A percentile compares a stretch with the other conserved stretches of the same genome.
Conservation (phyloP, 2,113 vertebrate species). For the Lethenteron reissneri region DNA sequence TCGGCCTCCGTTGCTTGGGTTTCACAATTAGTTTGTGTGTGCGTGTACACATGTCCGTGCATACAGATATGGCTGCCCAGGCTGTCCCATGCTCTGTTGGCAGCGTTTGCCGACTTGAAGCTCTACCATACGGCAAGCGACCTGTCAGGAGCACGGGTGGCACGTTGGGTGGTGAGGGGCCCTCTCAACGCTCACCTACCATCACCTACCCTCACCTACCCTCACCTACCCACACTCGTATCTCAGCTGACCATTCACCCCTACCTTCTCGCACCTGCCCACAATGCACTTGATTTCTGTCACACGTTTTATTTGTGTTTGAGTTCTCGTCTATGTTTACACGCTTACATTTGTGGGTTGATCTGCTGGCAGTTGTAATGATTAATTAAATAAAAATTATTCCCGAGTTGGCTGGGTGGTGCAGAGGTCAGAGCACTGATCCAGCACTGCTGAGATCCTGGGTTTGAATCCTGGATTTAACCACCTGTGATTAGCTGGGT, state of each 20-base stretch:
- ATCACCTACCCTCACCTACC: no score
- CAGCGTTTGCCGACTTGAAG: constrained; percentile 50
- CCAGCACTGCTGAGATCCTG: neutral
- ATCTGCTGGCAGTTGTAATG: no score
- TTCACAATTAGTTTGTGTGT: no score
- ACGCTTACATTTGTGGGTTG: no score
- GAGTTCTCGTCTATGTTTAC: neutral
- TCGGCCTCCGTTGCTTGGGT: no score
- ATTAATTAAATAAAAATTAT: no score
- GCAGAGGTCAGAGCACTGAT: neutral
- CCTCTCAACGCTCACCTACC: no score
- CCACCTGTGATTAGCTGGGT: neutral
- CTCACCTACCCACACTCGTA: no score
- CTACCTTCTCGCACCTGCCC: no score
- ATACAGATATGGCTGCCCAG: constrained; percentile 63
- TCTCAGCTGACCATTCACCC: no score
- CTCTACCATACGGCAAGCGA: constrained; percentile 40
- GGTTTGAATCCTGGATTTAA: neutral
- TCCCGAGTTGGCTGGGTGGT: neutral
- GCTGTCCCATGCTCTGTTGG: constrained; percentile 43
- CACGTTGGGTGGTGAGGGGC: constrained; percentile 47
- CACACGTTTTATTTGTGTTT: neutral
- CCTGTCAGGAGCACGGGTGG: constrained; percentile 32
- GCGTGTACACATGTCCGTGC: no score
- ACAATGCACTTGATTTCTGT: no score